Evolutionary conservation across 1,140 invertebrate genomes (phyloP).

Genomic region (Drosophila triauraria): DNA sequence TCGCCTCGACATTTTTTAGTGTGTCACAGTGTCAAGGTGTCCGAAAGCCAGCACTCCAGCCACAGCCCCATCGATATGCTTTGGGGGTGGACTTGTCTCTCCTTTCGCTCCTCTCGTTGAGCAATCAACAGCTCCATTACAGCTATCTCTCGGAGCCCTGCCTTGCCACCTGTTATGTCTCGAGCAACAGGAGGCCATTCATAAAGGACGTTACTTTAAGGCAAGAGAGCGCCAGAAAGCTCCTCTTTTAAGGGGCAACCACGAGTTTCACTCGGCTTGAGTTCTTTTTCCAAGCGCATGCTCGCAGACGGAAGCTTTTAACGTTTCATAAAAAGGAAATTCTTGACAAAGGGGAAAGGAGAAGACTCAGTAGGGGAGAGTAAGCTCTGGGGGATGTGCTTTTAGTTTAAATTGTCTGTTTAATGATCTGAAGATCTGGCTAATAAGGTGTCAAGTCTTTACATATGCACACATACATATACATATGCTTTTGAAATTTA

Average conservation of each 20-base stretch:
- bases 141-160: slow-evolving; percentile 63
- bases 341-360: not conserved
- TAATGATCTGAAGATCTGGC: slow-evolving; percentile 12
- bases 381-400: not conserved
- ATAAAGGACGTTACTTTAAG: slow-evolving; percentile 54
- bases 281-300: slow-evolving; percentile 52
- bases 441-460: not conserved
- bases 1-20: slow-evolving; percentile 49
- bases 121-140: slow-evolving; percentile 55
- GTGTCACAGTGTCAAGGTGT: slow-evolving; percentile 78
- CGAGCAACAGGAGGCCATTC: slow-evolving; percentile 81
- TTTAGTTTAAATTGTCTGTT: slow-evolving; percentile 2
- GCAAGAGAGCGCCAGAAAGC: slow-evolving; percentile 20
- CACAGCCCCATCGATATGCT: slow-evolving; percentile 40
- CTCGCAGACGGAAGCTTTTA: slow-evolving; percentile 45
- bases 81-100: slow-evolving; percentile 22
- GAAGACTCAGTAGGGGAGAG: not conserved
- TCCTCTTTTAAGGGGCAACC: not conserved
- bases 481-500: no score
- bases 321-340: not conserved
- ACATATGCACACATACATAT: no score
- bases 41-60: slow-evolving; percentile 47
- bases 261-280: slow-evolving; percentile 28
- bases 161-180: slow-evolving; percentile 78
- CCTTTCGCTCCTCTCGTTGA: slow-evolving; percentile 27